A percentile compares a stretch with the other conserved stretches of the same genome.
phyloP scores from a whole-genome alignment of 1,140 invertebrate species.

The Parasteatoda tepidariorum region DNA sequence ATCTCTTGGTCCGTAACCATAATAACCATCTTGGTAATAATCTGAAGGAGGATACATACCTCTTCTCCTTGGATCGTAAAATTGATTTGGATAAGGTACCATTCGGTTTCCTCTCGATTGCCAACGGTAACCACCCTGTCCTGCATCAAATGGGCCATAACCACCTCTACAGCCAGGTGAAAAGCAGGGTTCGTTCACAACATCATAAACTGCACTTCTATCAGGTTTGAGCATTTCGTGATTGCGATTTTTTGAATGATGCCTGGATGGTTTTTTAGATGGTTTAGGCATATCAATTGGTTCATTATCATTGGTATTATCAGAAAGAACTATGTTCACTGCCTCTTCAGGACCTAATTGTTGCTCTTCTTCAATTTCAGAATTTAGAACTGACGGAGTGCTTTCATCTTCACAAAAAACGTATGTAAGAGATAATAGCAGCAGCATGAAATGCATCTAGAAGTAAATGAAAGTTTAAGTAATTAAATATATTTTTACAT shows the following conservation, averaged over 20 bases:
- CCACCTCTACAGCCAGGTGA: constrained; percentile 19
- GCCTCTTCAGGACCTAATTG: background rate
- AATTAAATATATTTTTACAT: background rate
- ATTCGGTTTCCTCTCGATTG: constrained; percentile 24
- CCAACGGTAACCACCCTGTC: background rate
- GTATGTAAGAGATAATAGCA: background rate
- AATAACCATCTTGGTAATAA: constrained; percentile 21
- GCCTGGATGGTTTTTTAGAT: background rate
- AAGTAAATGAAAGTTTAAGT: background rate
- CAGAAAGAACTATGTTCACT: background rate
- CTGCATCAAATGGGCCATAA: background rate
- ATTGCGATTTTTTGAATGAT: constrained; percentile 17
- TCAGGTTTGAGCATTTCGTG: background rate
- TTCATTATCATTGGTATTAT: constrained; percentile 1
- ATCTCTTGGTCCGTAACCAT: constrained; percentile 12
- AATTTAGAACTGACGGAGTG: background rate
- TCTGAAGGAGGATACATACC: background rate
- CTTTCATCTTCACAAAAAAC: constrained; percentile 21
- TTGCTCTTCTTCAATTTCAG: background rate
- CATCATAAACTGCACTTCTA: constrained; percentile 39
- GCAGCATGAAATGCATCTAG: background rate
- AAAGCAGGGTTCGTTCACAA: constrained; percentile 32
- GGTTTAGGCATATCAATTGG: constrained; percentile 29
- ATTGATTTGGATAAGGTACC: constrained; percentile 24
- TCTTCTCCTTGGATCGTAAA: constrained; percentile 19